Evolutionary conservation across 2,888 invertebrate species (phyloP).

Genomic region (Andrena hattorfiana): DNA sequence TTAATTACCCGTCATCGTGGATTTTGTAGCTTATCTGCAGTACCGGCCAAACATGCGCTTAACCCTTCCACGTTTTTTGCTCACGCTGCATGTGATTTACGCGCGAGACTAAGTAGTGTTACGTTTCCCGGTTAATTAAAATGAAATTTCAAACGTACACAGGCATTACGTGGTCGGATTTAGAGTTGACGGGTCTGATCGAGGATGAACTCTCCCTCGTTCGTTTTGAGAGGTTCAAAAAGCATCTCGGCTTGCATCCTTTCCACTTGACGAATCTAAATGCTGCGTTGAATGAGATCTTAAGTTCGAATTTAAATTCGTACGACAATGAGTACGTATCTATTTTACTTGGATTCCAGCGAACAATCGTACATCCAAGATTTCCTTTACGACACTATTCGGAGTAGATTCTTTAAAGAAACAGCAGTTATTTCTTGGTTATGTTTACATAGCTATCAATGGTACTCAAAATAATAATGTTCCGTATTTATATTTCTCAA

Average conservation of each 20-base stretch:
- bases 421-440: conserved; percentile 14
- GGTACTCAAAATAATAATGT: not conserved
- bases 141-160: conserved; percentile 68
- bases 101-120: not conserved
- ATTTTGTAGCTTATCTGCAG: conserved; percentile 1
- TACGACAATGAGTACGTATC: conserved; percentile 88
- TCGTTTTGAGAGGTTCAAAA: conserved; percentile 86
- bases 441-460: conserved; percentile 26
- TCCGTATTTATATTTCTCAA: not conserved
- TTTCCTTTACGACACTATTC: not conserved
- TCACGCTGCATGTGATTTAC: conserved; percentile 11
- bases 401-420: not conserved
- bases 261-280: conserved; percentile 88
- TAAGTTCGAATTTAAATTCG: conserved; percentile 87
- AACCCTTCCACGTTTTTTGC: conserved; percentile 25
- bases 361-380: not conserved
- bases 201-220: conserved; percentile 88
- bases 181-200: conserved; percentile 86
- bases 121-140: conserved; percentile 1
- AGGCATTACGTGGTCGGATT: conserved; percentile 75
- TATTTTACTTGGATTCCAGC: not conserved
- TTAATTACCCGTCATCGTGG: conserved; percentile 25
- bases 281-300: conserved; percentile 87
- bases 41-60: conserved; percentile 47
- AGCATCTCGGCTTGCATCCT: conserved; percentile 88